A percentile compares a stretch with the other conserved stretches of the same genome.
These are phyloP conservation scores for Lepus townsendii DNA, from an alignment of 2,797 vertebrate genomes.

Conservation along the genomic window DNA sequence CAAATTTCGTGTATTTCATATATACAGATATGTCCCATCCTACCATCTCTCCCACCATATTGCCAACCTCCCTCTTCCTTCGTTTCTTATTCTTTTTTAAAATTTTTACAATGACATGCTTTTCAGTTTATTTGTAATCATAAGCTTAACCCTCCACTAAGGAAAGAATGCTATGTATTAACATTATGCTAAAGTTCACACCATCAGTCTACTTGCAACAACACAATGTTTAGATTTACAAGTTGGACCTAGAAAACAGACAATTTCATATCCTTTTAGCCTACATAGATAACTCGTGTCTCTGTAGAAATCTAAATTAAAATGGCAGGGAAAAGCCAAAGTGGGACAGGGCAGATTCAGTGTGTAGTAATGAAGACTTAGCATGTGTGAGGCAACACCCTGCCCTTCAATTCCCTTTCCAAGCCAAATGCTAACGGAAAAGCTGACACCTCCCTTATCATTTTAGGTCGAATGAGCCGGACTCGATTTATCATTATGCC, in stretches of 20 bases:
- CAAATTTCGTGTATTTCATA: too few species aligned
- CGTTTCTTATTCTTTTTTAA: too few species aligned
- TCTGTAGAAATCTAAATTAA: conserved; percentile 1
- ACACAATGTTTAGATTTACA: background rate
- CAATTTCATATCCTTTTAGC: background rate
- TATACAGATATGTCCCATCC: too few species aligned
- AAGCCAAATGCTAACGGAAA: conserved; percentile 48
- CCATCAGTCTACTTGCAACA: background rate
- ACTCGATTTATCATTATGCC: conserved; percentile 92
- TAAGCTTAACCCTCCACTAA: too few species aligned
- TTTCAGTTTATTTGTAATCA: too few species aligned
- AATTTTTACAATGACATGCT: too few species aligned
- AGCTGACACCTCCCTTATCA: conserved; percentile 66
- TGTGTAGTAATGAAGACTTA: conserved; percentile 30
- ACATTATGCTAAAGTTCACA: background rate
- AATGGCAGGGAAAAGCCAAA: conserved; percentile 1
- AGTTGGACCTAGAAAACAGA: background rate
- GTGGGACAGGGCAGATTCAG: background rate
- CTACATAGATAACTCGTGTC: background rate
- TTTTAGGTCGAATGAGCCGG: conserved; percentile 92
- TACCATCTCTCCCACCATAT: too few species aligned
- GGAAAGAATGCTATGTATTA: background rate
- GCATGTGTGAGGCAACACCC: background rate
- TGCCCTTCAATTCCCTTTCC: conserved; percentile 30
- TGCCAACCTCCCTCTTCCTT: too few species aligned